Percentiles rank a stretch among this genome's conserved stretches.
Conservation (phyloP, 2,113 vertebrate species). For the Phycodurus eques region DNA sequence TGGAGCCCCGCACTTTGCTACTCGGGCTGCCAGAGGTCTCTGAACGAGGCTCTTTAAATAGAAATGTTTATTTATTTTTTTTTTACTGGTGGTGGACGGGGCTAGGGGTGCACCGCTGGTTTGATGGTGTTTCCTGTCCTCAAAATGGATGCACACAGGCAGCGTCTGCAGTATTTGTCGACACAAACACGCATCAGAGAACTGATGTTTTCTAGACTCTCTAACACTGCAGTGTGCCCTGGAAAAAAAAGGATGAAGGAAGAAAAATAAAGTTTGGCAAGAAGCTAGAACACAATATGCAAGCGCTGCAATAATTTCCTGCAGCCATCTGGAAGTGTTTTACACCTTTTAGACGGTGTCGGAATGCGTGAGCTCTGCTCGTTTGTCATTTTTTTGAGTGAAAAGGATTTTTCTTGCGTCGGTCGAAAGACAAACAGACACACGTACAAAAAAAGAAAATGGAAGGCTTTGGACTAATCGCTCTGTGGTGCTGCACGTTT, state of each 20-base stretch:
- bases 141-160: conserved; percentile 32
- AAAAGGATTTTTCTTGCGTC: conserved; percentile 43
- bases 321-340: conserved; percentile 77
- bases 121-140: conserved; percentile 65
- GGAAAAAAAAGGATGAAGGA: conserved; percentile 14
- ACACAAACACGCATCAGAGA: conserved; percentile 37
- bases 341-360: conserved; percentile 69
- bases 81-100: conserved; percentile 18
- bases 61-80: conserved; percentile 52
- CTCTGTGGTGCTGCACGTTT: conserved; percentile 30
- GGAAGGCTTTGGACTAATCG: conserved; percentile 27
- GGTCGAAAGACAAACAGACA: conserved; percentile 2
- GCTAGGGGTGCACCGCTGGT: conserved; percentile 26
- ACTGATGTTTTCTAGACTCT: conserved; percentile 36
- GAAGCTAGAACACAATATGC: conserved; percentile 56
- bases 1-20: conserved; percentile 64
- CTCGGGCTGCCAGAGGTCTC: conserved; percentile 61
- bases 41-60: conserved; percentile 68
- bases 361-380: conserved; percentile 67
- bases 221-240: conserved; percentile 23
- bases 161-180: conserved; percentile 18
- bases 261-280: conserved; percentile 27
- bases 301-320: conserved; percentile 64
- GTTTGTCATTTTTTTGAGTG: conserved; percentile 50
- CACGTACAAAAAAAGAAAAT: conserved; percentile 5